Evolutionary conservation across 2,888 invertebrate species (phyloP), one percentile per base, ranked within the genome.

Genomic region (Lagria hirta): DNA sequence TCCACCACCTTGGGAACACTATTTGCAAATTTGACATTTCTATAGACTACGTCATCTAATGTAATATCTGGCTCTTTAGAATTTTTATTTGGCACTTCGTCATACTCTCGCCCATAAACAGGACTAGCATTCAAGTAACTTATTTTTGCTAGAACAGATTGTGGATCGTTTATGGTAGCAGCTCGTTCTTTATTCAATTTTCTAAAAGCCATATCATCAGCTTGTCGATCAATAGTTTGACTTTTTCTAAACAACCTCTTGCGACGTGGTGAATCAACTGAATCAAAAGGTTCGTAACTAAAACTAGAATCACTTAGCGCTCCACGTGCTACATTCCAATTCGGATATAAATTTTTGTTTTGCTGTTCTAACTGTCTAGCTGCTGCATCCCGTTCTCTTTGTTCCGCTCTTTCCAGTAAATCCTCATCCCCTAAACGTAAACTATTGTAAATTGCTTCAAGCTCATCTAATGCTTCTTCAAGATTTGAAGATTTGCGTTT

Each of bases 361-460:
- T 51, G 48, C 26, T 63, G 60, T 16, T 61, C 52, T 16, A 64
- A 40, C 43, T 62, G 62, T 35, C 66, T 56, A 3, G 58, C 57
- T 55, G 65, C 62, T 2, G 66, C 66, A 24, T 73, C 73, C 26
- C 73, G 66, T 59, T 82, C 88, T 43, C 88, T 75, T 44, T 84
- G 78, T 68, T 88, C 88, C 6, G 88, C 88, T 61, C 88, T 77
- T 62, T 88, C 88, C 34, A 89, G 68, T 43, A 89, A 75, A 71
- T 88, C 86, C 66, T 88, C 88, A 62, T 91, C 91, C 0, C 85
- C 86, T 33, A 92, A 74, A n/a, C 85, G 83, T 41, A 94, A 76
- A 58, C 89, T 91, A 58, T 90, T 88, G 65, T 90, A 89, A 63
- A 94, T 92, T n/a, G 87, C 86, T 74, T 94, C 93, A 38, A 94